Evolutionary conservation across 2,797 vertebrate genomes (phyloP), one percentile per base, ranked within the genome.

Genomic region (Ceryle rudis): DNA sequence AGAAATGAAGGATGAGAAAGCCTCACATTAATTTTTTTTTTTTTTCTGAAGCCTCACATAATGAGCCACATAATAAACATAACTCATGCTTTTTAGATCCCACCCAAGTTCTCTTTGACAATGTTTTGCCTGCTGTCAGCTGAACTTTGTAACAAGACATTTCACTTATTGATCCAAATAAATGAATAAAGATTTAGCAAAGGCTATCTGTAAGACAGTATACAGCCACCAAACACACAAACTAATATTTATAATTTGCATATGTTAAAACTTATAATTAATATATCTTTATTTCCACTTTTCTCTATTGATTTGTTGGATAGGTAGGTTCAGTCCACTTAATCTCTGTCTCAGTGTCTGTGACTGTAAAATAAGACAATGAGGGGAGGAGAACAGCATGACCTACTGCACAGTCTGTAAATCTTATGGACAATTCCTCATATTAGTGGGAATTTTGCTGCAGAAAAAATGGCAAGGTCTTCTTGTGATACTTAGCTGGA

Each of bases 141-240:
- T 54, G 57, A 54, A 74, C 70, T 96, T 94, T 96, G 83, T 86
- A 97, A 22, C 22, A 58, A 96, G 78, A 47, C 60, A 69, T 93
- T 93, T 95, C 94, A 83, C 35, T 65, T 93, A 26, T 9, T 8
- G 20, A 57, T 75, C n/a, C 8, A 83, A 82, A 89, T 88, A 55
- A 97, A 92, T 86, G 70, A 98, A 95, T 23, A 91, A 95, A 97
- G 95, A 93, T 94, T 95, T 86, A 83, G 42, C 37, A 29, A 82
- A 85, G 29, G 33, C 70, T 86, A 19, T 66, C 54, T 28, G 31
- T 44, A 78, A 86, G 62, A 80, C 42, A 39, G 62, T 70, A n/a
- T 65, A 70, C 37, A 55, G 72, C 18, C 23, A 20, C 10, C 37
- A 8, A 58, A 51, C 19, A 83, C 33, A 77, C 67, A 81, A 77